phyloP scores from a whole-genome alignment of 2,797 vertebrate species.

The Periophthalmus magnuspinnatus region DNA sequence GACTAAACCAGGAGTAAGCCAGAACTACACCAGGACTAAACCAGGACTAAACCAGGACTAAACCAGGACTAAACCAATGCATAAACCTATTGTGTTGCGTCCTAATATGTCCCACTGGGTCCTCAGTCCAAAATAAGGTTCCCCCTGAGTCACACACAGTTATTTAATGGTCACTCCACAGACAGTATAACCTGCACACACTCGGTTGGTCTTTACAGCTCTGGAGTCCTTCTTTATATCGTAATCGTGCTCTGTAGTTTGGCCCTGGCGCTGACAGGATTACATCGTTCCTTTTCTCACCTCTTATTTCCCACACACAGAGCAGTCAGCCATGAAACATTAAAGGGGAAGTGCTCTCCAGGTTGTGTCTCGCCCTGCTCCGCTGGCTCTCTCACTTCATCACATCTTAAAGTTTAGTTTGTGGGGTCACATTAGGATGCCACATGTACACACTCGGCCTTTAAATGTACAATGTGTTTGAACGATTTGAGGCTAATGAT shows the following conservation, averaged over 20 bases:
- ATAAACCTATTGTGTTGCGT: too few relatives aligned
- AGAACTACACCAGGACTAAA: too few relatives aligned
- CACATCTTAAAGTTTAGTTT: background rate
- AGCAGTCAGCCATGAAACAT: constrained; percentile 45
- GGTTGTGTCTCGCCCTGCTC: constrained; percentile 16
- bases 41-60: too few relatives aligned
- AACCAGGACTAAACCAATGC: too few relatives aligned
- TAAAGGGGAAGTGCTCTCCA: constrained; percentile 34
- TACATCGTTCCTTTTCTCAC: background rate
- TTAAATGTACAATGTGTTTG: too few relatives aligned
- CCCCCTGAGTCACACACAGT: background rate
- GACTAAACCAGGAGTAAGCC: too few relatives aligned
- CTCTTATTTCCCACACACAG: constrained; percentile 2
- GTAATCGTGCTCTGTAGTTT: background rate
- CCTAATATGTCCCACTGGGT: too few relatives aligned
- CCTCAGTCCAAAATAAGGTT: background rate
- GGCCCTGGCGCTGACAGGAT: background rate
- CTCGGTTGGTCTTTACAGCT: background rate
- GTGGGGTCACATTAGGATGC: too few relatives aligned
- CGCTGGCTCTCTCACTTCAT: constrained; percentile 25
- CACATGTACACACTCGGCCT: too few relatives aligned
- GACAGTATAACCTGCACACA: background rate
- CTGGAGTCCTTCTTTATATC: background rate
- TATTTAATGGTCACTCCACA: background rate
- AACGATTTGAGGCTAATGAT: too few relatives aligned